phyloP scores from a whole-genome alignment of 2,113 vertebrate genomes.

The Etheostoma cragini region DNA sequence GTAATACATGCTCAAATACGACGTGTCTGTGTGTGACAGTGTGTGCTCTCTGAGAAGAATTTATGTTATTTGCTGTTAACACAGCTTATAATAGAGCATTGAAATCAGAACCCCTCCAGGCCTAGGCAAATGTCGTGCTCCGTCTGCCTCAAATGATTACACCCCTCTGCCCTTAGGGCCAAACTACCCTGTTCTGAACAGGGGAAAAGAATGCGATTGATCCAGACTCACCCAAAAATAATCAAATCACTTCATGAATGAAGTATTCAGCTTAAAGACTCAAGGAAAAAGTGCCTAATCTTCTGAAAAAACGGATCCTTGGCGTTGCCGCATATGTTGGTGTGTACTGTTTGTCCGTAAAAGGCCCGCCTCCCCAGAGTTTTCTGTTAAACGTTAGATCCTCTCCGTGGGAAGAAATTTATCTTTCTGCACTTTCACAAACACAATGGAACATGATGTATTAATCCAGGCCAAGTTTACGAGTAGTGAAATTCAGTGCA shows the following conservation, averaged over 20 bases:
- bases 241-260: constrained; percentile 88
- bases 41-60: constrained; percentile 85
- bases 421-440: constrained; percentile 45
- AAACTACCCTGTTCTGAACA: constrained; percentile 68
- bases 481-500: constrained; percentile 14
- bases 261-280: constrained; percentile 56
- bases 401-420: constrained; percentile 52
- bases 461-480: constrained; percentile 36
- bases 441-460: constrained; percentile 40
- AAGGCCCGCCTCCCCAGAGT: constrained; percentile 31
- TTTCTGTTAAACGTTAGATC: constrained; percentile 54
- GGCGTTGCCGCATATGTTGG: constrained; percentile 39
- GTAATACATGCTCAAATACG: constrained; percentile 41
- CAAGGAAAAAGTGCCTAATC: constrained; percentile 55
- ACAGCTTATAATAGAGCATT: constrained; percentile 90
- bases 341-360: constrained; percentile 21
- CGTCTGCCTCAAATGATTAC: constrained; percentile 89
- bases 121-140: constrained; percentile 78
- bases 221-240: constrained; percentile 86
- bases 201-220: constrained; percentile 88
- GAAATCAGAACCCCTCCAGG: constrained; percentile 87
- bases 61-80: constrained; percentile 91
- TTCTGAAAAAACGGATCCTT: constrained; percentile 46
- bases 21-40: constrained; percentile 47
- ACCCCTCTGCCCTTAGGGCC: constrained; percentile 84